Conservation (phyloP, 2,113 vertebrate genomes). For the Poecilia latipinna region DNA sequence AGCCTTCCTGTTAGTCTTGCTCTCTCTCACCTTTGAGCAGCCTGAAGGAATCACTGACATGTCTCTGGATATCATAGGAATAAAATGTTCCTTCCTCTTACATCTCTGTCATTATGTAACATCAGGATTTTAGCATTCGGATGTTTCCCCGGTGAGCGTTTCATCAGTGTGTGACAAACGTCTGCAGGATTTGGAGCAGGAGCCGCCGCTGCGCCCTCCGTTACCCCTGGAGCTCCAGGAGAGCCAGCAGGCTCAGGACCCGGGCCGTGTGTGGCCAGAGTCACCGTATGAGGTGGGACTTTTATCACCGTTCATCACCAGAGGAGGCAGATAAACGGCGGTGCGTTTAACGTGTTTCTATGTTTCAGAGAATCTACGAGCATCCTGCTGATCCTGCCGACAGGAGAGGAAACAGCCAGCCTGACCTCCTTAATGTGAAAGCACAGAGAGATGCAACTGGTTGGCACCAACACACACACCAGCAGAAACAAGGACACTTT, state of each 20-base stretch:
- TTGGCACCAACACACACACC: conserved; percentile 41
- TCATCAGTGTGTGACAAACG: neutral
- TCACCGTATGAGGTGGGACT: conserved; percentile 67
- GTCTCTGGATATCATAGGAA: neutral
- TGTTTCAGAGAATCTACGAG: conserved; percentile 66
- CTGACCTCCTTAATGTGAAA: conserved; percentile 66
- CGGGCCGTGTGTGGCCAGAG: conserved; percentile 55
- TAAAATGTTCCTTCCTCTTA: neutral
- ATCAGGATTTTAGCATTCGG: neutral
- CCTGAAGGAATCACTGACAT: neutral
- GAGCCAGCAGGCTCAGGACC: conserved; percentile 43
- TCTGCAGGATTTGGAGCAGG: conserved; percentile 65
- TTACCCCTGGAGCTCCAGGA: conserved; percentile 75
- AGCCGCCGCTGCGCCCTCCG: conserved; percentile 74
- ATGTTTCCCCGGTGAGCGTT: neutral
- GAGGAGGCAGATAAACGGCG: neutral
- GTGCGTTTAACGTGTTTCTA: neutral
- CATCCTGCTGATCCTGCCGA: conserved; percentile 48
- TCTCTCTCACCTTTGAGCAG: neutral
- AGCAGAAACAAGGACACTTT: conserved; percentile 7
- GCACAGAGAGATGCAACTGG: conserved; percentile 57
- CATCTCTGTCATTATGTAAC: neutral
- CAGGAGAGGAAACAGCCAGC: conserved; percentile 58
- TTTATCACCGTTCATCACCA: neutral
- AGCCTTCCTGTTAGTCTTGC: neutral